Percentiles rank a stretch among this genome's conserved stretches.
Evolutionary conservation across 2,888 invertebrate species (phyloP).

Genomic region (Brachyopa scutellaris): DNA sequence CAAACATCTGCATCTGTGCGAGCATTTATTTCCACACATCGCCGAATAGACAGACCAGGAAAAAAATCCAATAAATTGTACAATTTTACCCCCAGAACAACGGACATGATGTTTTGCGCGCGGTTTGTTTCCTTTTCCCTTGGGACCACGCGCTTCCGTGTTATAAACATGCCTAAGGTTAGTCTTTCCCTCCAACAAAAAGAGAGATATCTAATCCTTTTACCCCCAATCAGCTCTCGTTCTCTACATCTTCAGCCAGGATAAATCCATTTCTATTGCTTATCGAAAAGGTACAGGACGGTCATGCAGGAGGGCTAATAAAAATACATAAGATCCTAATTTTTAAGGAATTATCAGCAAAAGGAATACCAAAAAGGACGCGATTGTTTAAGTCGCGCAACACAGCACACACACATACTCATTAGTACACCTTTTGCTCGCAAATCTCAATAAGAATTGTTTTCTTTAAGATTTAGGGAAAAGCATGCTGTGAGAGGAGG

Average conservation of each 20-base stretch:
- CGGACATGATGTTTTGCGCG: slow-evolving; percentile 40
- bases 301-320: slow-evolving; percentile 57
- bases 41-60: background rate
- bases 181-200: background rate
- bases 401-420: too few species aligned
- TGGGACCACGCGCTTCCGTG: slow-evolving; percentile 27
- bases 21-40: slow-evolving; percentile 1
- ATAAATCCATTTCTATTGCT: slow-evolving; percentile 30
- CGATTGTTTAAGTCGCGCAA: slow-evolving; percentile 56
- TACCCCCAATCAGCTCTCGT: slow-evolving; percentile 25
- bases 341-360: slow-evolving; percentile 52
- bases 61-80: slow-evolving; percentile 48
- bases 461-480: background rate
- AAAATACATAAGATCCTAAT: slow-evolving; percentile 61
- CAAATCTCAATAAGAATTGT: slow-evolving; percentile 42
- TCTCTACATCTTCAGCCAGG: background rate
- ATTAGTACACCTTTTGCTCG: slow-evolving; percentile 39
- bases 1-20: slow-evolving; percentile 57
- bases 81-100: slow-evolving; percentile 35
- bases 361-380: slow-evolving; percentile 58
- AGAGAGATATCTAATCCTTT: slow-evolving; percentile 56
- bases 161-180: slow-evolving; percentile 27
- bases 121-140: slow-evolving; percentile 34
- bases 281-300: slow-evolving; percentile 34
- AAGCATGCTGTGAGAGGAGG: slow-evolving; percentile 55